These are phyloP conservation scores for Maniola jurtina DNA, from an alignment of 1,140 invertebrate species.

Conservation along the genomic window DNA sequence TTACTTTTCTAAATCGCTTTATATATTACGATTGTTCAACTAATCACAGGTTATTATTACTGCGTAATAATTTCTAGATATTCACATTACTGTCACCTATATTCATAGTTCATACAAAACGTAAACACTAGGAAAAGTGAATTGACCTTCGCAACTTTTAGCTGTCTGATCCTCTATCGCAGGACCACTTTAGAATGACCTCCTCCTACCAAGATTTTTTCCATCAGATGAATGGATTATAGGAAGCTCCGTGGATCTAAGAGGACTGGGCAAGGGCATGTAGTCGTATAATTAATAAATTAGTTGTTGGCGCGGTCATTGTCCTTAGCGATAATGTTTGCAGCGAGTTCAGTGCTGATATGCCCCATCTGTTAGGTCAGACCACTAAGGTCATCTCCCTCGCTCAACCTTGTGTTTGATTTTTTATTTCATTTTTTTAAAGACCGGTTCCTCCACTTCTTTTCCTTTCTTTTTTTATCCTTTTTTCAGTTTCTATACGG, in stretches of 20 bases:
- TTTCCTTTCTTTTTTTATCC: too few relatives aligned
- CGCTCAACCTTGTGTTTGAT: conserved; percentile 43
- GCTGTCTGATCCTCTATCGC: conserved; percentile 22
- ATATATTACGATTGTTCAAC: too few relatives aligned
- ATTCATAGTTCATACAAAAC: conserved; percentile 12
- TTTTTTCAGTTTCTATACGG: too few relatives aligned
- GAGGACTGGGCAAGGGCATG: conserved; percentile 51
- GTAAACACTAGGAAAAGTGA: conserved; percentile 16
- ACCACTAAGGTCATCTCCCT: conserved; percentile 63
- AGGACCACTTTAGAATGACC: conserved; percentile 17
- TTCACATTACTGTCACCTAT: conserved; percentile 6
- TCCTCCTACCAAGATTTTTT: conserved; percentile 12
- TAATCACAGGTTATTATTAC: too few relatives aligned
- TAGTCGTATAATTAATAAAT: conserved; percentile 75
- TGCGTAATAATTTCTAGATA: background rate
- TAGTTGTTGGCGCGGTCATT: conserved; percentile 66
- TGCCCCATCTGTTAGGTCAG: conserved; percentile 63
- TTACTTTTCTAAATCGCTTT: too few relatives aligned
- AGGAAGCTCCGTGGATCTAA: conserved; percentile 32
- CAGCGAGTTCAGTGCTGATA: conserved; percentile 52
- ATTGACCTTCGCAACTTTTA: conserved; percentile 29
- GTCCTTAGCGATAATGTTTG: conserved; percentile 66
- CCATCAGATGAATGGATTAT: conserved; percentile 2
- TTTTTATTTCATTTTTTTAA: background rate
- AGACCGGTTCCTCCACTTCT: too few relatives aligned